Evolutionary conservation across 1,140 invertebrate genomes (phyloP).

Genomic region (Drosophila sucinea): DNA sequence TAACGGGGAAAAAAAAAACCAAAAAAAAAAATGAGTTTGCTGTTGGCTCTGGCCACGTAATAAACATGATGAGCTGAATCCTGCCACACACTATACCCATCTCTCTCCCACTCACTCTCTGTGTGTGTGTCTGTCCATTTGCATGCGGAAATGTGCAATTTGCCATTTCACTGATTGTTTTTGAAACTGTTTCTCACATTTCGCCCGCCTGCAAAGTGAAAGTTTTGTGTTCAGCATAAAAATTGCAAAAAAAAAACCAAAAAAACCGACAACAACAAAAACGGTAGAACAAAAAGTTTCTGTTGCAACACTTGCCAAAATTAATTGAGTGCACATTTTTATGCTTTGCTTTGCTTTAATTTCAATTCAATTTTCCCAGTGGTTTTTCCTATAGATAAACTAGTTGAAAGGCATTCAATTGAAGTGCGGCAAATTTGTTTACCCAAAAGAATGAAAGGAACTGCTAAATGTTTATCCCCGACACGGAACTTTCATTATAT

Average conservation of each 20-base stretch:
- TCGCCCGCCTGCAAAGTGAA: constrained; percentile 48
- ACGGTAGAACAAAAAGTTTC: constrained; percentile 11
- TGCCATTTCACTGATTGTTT: constrained; percentile 64
- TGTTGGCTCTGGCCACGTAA: constrained; percentile 13
- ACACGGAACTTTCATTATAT: no score
- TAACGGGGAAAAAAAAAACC: constrained; percentile 15
- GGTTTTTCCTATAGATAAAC: neutral
- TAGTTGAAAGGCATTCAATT: neutral
- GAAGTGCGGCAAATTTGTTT: neutral
- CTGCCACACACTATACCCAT: constrained; percentile 1
- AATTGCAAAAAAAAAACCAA: neutral
- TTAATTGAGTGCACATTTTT: constrained; percentile 63
- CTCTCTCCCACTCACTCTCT: neutral
- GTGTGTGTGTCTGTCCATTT: constrained; percentile 34
- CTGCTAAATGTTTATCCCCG: no score
- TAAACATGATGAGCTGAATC: constrained; percentile 24
- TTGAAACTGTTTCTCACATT: constrained; percentile 40
- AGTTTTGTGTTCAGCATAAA: constrained; percentile 47
- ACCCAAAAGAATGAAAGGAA: neutral
- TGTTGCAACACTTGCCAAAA: constrained; percentile 44
- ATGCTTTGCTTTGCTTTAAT: constrained; percentile 21
- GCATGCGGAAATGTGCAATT: constrained; percentile 63
- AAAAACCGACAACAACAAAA: neutral
- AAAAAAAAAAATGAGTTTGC: constrained; percentile 7
- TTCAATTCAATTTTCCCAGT: neutral